Base-by-base conservation (phyloP, 2,888 invertebrate species). In the Nowickia ferox region DNA sequence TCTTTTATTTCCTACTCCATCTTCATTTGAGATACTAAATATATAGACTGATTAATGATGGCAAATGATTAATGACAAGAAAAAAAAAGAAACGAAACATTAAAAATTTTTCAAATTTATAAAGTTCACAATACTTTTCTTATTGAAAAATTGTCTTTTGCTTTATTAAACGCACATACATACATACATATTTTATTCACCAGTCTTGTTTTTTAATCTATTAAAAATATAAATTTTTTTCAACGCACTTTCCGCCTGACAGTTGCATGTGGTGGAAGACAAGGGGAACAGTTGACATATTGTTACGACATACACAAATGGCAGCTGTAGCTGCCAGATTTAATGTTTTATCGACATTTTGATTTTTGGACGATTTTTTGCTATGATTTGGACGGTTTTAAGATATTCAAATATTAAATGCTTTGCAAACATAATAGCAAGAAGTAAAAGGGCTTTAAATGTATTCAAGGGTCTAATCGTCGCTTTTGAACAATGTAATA, bases 1-100 rank as follows among this genome's bases (percentile, higher is more conserved):
- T 40, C 46, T 53, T 55, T 63, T 63, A 42, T 69, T 19, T 55
- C 42, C 40, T 17, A 44, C 22, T 51, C 22, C 30, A 44, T 38
- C 22, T 71, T 15, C 8, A 30, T 55, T 71, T 55, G 11, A 65
- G 22, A 30, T 65, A 66, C 69, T 65, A 79, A 71, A 65, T 79
- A 75, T 76, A 74, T 61, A 82, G 65, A 83, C 79, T 86, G 79
- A 82, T 86, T 86, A 82, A 86, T 86, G 85, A 82, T 79, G 85
- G 79, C 71, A 83, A 86, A 75, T 86, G 85, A 86, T 86, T 86
- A 86, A 86, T 86, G 85, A 82, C 78, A 46, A 59, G 22, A 57
- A 15, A 55, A 1, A 51, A 6, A 42, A 57, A 17, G 42, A 30
- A 68, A 1, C n/a, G 63, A 66, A 10, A 9, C 13, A 61, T 11